Evolutionary conservation across 2,888 invertebrate genomes (phyloP), one percentile per base, ranked within the genome.

Genomic region (Nemoura dubitans): DNA sequence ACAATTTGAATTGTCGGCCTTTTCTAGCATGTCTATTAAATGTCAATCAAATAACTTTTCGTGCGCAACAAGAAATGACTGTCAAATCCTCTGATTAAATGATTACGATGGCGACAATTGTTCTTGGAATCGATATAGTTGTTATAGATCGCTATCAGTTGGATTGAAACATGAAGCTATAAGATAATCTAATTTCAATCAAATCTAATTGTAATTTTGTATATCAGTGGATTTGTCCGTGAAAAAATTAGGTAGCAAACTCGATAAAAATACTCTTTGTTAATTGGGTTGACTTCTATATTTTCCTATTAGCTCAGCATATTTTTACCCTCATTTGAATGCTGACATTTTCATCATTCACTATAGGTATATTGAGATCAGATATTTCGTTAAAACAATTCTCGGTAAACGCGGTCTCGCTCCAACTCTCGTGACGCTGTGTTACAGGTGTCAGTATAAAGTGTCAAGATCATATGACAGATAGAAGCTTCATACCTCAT

Each of bases 361-460:
- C 14, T n/a, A n/a, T n/a, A n/a, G n/a, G n/a, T n/a, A 78, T 5
- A 25, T 25, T 16, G 3, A 78, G 29, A 78, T 78, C 27, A 78
- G 26, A 78, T 78, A 3, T 29, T 78, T 59, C 16, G 59, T 59
- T 59, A 59, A 14, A 36, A 59, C 59, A 59, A 59, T 59, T 81
- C 81, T 81, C 14, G 27, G 30, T 30, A 21, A 30, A 29, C 21
- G 29, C 81, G 21, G 28, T 30, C 30, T 81, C n/a, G n/a, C 81
- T 80, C 59, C 16, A 59, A 21, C 59, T 59, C 59, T 81, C 81
- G 28, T 30, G 30, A 27, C 29, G 29, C 81, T 81, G 2, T 30
- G n/a, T 81, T 81, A 81, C 81, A 81, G 81, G 81, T 81, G 81
- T 81, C 81, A 81, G 81, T 81, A 30, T 29, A 81, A 81, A n/a